These are phyloP conservation scores for Pterophyllum scalare DNA, from an alignment of 2,113 vertebrate species.

Conservation along the genomic window DNA sequence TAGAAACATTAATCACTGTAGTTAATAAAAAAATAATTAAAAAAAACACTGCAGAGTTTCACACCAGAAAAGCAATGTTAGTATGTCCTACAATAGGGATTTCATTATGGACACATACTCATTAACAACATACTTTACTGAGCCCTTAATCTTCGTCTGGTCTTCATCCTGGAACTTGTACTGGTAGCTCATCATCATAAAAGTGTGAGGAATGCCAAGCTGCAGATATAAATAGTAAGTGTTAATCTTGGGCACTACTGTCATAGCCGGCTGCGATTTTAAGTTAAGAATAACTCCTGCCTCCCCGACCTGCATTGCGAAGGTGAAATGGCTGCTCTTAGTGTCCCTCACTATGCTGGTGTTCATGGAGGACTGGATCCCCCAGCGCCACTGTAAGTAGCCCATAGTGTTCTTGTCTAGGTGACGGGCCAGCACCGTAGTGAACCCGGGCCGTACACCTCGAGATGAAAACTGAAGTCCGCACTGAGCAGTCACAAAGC, in stretches of 20 bases:
- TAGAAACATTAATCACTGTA: background rate
- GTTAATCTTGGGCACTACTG: constrained; percentile 1
- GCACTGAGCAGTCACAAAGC: constrained; percentile 93
- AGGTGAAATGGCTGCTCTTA: constrained; percentile 92
- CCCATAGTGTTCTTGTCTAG: constrained; percentile 98
- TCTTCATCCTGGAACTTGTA: constrained; percentile 99
- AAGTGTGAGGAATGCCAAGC: constrained; percentile 96
- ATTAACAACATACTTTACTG: constrained; percentile 88
- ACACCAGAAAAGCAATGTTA: background rate
- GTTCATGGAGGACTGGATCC: constrained; percentile 97
- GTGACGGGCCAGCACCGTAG: constrained; percentile 91
- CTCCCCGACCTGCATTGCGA: constrained; percentile 89
- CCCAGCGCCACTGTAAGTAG: constrained; percentile 98
- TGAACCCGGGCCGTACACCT: constrained; percentile 89
- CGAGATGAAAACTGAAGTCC: constrained; percentile 94
- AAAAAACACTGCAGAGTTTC: background rate
- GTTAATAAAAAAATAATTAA: background rate
- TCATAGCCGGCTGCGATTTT: background rate
- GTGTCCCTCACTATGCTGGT: constrained; percentile 95
- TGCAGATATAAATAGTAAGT: constrained; percentile 68
- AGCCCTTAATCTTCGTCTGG: constrained; percentile 95
- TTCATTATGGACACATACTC: background rate
- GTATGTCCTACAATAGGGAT: background rate
- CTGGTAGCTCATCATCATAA: constrained; percentile 96
- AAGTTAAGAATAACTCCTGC: constrained; percentile 6